Evolutionary conservation across 2,888 invertebrate species (phyloP), one percentile per base, ranked within the genome.

Genomic region (Parelbella ahira): DNA sequence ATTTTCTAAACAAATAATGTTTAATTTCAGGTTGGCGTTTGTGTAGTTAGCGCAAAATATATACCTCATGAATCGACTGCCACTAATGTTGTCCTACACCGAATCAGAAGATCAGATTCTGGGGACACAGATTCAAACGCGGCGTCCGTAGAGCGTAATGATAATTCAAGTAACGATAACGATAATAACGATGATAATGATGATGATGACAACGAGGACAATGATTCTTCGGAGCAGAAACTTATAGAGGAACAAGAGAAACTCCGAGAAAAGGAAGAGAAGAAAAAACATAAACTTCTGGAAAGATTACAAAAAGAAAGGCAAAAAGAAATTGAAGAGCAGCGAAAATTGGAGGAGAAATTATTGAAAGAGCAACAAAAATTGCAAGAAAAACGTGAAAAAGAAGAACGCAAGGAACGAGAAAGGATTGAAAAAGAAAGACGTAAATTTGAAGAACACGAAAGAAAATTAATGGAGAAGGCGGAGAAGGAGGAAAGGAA

Each of bases 31-130:
- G 67, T 75, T 45, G 74, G 77, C 63, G 51, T 82, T 38, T 76
- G 78, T 53, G 48, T 76, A 44, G 78, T 66, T 41, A 75, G 74
- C 53, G 83, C 87, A 58, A 86, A 86, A 71, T 76, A 86, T 58
- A 53, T 87, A 47, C 84, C 84, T 7, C 60, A 76, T 50, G 79
- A 83, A 54, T 38, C 48, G 51, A 60, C 54, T 38, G 61, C 63
- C 49, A 55, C 67, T 11, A 63, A 54, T 41, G 52, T 57, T 30
- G 51, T 70, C 37, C 53, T 68, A 51, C 53, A 63, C 48, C 62
- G 67, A 20, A 56, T 63, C 47, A 60, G 58, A 43, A 61, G 69
- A 55, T 66, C 67, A 39, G 56, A 63, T 27, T 70, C 65, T 28
- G 67, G 74, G 41, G 69, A 78, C 37, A 64, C 66, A 10, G 70